A percentile compares a stretch with the other conserved stretches of the same genome.
phyloP scores from a whole-genome alignment of 2,888 invertebrate genomes.

The Atrina japonica region DNA sequence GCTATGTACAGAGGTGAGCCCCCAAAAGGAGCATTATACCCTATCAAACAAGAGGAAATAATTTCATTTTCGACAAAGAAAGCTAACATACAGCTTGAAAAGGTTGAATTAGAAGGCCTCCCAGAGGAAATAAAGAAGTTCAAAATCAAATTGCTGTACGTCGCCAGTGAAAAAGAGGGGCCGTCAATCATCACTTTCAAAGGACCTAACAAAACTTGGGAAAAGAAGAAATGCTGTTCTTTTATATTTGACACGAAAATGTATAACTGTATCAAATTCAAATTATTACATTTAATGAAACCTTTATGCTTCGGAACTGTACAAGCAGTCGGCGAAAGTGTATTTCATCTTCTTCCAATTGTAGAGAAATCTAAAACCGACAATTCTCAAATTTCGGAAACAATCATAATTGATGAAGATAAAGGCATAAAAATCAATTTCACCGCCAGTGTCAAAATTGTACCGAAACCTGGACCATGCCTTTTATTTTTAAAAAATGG shows the following conservation, averaged over 20 bases:
- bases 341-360: constrained; percentile 56
- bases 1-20: constrained; percentile 82
- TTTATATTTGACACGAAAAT: constrained; percentile 79
- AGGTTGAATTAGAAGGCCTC: constrained; percentile 61
- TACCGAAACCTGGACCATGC: constrained; percentile 65
- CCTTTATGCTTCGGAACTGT: constrained; percentile 77
- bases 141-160: constrained; percentile 65
- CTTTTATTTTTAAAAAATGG: constrained; percentile 62
- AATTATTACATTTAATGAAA: constrained; percentile 72
- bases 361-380: constrained; percentile 52
- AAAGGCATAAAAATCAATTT: constrained; percentile 58
- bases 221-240: constrained; percentile 66
- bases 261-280: constrained; percentile 74
- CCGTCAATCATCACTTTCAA: constrained; percentile 55
- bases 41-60: constrained; percentile 74
- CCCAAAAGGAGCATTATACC: constrained; percentile 79
- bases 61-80: constrained; percentile 73
- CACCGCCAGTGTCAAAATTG: constrained; percentile 64
- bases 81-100: constrained; percentile 60
- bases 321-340: constrained; percentile 56
- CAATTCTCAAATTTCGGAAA: constrained; percentile 48
- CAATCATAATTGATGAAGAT: constrained; percentile 57
- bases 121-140: constrained; percentile 67
- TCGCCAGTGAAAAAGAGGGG: constrained; percentile 59
- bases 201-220: constrained; percentile 59